Conservation (phyloP, 2,888 invertebrate genomes). For the Aleiodes alternator region DNA sequence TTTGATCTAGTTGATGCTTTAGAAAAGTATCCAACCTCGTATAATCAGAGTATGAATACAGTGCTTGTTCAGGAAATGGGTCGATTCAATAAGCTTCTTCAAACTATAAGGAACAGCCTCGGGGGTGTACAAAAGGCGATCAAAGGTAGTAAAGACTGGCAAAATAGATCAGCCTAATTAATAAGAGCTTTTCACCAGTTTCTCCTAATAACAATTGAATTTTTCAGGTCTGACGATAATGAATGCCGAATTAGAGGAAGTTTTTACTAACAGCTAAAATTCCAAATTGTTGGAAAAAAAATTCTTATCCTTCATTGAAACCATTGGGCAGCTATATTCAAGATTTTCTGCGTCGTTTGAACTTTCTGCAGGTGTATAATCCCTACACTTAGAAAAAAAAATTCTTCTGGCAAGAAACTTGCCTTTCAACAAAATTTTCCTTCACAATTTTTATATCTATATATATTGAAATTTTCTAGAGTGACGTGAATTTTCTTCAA, state of each 20-base stretch:
- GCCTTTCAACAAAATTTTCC: no score
- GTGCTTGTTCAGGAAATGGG: slow-evolving; percentile 92
- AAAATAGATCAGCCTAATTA: no score
- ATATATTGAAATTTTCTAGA: no score
- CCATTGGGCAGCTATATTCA: slow-evolving; percentile 91
- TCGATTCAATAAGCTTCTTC: slow-evolving; percentile 85
- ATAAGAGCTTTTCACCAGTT: no score
- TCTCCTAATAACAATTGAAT: neutral
- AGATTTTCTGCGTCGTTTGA: slow-evolving; percentile 89
- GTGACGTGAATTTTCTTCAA: no score
- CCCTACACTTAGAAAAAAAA: neutral
- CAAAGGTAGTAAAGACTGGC: slow-evolving; percentile 80
- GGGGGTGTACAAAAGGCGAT: slow-evolving; percentile 90
- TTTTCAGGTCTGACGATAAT: slow-evolving; percentile 88
- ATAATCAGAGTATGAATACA: slow-evolving; percentile 95
- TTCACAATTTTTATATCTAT: no score
- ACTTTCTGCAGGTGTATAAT: slow-evolving; percentile 86
- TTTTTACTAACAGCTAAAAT: slow-evolving; percentile 89
- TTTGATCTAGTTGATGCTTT: slow-evolving; percentile 82
- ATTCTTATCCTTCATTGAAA: slow-evolving; percentile 94
- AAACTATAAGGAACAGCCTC: slow-evolving; percentile 86
- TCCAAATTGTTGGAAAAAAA: slow-evolving; percentile 88
- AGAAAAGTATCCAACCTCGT: slow-evolving; percentile 83
- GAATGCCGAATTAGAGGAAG: slow-evolving; percentile 90
- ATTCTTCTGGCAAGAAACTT: no score